Conservation (phyloP, 2,888 invertebrate species). For the Ichneumon xanthorius region DNA sequence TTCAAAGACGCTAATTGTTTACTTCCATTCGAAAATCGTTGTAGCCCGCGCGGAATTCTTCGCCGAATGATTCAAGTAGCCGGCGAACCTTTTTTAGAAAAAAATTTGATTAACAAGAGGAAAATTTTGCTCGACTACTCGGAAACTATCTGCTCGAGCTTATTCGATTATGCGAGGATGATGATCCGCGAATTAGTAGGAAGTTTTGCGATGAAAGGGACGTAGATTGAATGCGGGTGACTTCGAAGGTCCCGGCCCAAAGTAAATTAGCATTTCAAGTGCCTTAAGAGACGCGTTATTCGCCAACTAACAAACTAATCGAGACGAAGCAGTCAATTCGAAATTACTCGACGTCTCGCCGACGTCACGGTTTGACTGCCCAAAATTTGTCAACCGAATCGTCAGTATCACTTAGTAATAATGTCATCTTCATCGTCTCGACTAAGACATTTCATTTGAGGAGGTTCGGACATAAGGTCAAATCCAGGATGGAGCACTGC, state of each 20-base stretch:
- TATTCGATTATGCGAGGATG: conserved; percentile 64
- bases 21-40: background rate
- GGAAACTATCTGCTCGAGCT: background rate
- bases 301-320: conserved; percentile 74
- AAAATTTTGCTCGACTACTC: background rate
- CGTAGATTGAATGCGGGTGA: conserved; percentile 70
- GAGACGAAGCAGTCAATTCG: conserved; percentile 73
- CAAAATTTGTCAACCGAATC: conserved; percentile 40
- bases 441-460: conserved; percentile 27
- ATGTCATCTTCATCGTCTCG: conserved; percentile 29
- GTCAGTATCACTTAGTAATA: conserved; percentile 16
- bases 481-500: background rate
- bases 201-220: conserved; percentile 59
- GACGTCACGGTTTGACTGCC: conserved; percentile 30
- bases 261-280: conserved; percentile 81
- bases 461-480: background rate
- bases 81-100: background rate
- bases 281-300: conserved; percentile 78
- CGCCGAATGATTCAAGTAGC: background rate
- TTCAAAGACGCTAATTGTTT: background rate
- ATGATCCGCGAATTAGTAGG: conserved; percentile 66
- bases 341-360: conserved; percentile 20
- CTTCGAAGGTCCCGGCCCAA: conserved; percentile 72
- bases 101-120: background rate
- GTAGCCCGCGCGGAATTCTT: background rate